A percentile compares a stretch with the other conserved stretches of the same genome.
Conservation (phyloP, 2,888 invertebrate genomes). For the Netelia virgata region DNA sequence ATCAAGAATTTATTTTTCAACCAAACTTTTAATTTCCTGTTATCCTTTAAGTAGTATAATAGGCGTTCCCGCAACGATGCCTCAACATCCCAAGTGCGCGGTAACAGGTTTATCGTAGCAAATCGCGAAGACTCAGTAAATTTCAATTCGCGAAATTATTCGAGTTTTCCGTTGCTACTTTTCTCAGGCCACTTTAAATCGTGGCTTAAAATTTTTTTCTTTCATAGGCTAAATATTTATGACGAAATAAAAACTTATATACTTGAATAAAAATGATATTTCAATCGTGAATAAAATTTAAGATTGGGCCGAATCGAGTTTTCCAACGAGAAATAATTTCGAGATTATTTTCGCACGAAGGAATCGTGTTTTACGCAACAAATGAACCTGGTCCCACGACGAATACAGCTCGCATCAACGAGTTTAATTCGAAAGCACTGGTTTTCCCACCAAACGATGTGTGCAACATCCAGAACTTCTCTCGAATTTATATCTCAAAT, state of each 20-base stretch:
- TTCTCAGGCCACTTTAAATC: background rate
- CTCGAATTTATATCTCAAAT: constrained; percentile 61
- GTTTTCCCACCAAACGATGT: constrained; percentile 2
- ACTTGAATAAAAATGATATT: background rate
- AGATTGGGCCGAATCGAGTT: background rate
- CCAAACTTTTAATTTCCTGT: no score
- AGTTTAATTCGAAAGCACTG: constrained; percentile 43
- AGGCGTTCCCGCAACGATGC: no score
- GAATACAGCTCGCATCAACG: constrained; percentile 14
- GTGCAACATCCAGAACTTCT: constrained; percentile 54
- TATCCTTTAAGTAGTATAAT: no score
- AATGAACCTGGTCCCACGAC: constrained; percentile 16
- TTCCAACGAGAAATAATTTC: background rate
- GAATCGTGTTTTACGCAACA: background rate
- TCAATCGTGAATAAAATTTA: background rate
- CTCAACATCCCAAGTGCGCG: no score
- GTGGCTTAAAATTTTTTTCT: background rate
- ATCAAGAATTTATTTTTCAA: no score
- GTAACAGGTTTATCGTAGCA: constrained; percentile 6
- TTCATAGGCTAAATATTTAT: background rate
- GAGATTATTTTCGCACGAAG: background rate
- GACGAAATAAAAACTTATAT: constrained; percentile 1
- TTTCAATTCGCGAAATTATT: constrained; percentile 43
- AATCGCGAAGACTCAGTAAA: constrained; percentile 38
- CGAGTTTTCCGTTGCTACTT: constrained; percentile 11